A percentile compares a stretch with the other conserved stretches of the same genome.
phyloP scores from a whole-genome alignment of 1,140 invertebrate genomes.

The Daktulosphaira vitifoliae region DNA sequence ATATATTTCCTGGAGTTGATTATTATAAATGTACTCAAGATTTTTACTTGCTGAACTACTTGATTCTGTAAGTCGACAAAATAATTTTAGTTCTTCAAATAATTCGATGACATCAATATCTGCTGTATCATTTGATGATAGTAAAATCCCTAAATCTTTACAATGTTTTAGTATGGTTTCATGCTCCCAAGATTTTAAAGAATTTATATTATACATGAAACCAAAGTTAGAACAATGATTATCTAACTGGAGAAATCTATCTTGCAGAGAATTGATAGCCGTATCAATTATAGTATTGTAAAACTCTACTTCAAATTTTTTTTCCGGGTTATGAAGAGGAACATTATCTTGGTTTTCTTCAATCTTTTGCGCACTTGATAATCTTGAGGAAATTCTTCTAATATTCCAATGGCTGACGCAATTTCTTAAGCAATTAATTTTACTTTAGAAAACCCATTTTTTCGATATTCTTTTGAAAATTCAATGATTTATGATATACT shows the following conservation, averaged over 20 bases:
- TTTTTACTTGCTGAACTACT: not conserved
- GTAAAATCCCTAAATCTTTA: not conserved
- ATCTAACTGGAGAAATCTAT: not conserved
- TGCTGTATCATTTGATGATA: not conserved
- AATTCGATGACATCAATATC: not conserved
- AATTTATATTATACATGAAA: not conserved
- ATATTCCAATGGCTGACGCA: too few relatives aligned
- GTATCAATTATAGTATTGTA: not conserved
- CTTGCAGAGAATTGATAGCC: not conserved
- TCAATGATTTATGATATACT: too few relatives aligned
- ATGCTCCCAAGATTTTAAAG: not conserved
- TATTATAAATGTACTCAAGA: not conserved
- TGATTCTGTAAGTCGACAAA: not conserved
- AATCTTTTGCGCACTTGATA: too few relatives aligned
- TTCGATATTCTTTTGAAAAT: too few relatives aligned
- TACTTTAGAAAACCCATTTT: not conserved
- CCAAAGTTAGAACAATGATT: not conserved
- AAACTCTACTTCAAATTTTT: not conserved
- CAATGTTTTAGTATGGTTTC: not conserved
- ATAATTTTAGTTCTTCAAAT: not conserved
- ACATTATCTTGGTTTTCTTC: not conserved
- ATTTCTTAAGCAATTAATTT: too few relatives aligned
- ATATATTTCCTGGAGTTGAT: too few relatives aligned
- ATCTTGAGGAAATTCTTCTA: too few relatives aligned
- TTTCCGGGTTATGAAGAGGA: too few relatives aligned